These are phyloP conservation scores for Diuraphis noxia DNA, from an alignment of 1,140 invertebrate genomes.

Conservation along the genomic window DNA sequence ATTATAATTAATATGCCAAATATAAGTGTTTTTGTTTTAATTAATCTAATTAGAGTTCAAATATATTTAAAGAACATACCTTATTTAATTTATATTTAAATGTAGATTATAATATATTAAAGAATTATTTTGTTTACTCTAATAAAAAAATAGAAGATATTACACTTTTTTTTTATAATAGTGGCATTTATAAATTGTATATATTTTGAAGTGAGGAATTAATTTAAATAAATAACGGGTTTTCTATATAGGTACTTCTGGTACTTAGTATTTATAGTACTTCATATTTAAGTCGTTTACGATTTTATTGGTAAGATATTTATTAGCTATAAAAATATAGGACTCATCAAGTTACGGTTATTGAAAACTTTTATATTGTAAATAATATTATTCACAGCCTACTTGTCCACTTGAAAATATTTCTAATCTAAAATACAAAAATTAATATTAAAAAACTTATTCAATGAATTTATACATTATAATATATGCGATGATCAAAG, in stretches of 20 bases:
- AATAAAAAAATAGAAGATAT: too few relatives aligned
- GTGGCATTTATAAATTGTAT: not conserved
- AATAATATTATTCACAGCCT: not conserved
- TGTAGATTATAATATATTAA: too few relatives aligned
- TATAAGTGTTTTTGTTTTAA: too few relatives aligned
- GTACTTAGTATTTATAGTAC: too few relatives aligned
- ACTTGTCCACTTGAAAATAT: not conserved
- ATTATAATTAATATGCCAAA: too few relatives aligned
- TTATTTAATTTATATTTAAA: too few relatives aligned
- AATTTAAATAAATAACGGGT: not conserved
- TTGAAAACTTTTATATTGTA: conserved; percentile 24
- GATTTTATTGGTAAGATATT: not conserved
- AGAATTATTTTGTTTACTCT: too few relatives aligned
- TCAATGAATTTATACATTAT: not conserved
- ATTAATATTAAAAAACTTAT: not conserved
- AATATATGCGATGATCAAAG: too few relatives aligned
- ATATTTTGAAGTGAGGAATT: not conserved
- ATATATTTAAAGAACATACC: too few relatives aligned
- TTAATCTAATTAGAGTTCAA: too few relatives aligned
- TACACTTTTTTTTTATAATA: too few relatives aligned
- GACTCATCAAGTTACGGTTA: not conserved
- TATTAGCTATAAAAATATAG: not conserved
- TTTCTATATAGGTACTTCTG: not conserved
- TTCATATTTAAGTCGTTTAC: not conserved
- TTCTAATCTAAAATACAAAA: not conserved